A percentile compares a stretch with the other conserved stretches of the same genome.
phyloP scores from a whole-genome alignment of 2,113 vertebrate species.

The Silurus asotus region DNA sequence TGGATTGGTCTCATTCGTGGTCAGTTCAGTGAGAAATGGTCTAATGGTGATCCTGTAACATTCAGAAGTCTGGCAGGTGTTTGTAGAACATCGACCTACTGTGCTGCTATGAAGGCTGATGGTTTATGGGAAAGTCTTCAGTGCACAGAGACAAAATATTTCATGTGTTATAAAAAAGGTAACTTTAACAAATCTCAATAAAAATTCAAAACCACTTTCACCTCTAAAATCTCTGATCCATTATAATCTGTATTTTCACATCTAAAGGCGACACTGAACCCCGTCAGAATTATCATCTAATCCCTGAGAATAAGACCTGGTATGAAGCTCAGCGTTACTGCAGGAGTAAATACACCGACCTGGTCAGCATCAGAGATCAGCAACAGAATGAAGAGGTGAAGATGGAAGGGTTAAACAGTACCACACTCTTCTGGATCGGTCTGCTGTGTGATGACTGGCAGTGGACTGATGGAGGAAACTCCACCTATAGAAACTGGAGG shows the following conservation, averaged over 20 bases:
- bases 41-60: too few species aligned
- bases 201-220: too few species aligned
- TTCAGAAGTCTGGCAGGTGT: too few species aligned
- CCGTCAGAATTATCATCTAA: not conserved
- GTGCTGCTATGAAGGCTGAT: too few species aligned
- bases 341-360: slow-evolving; percentile 25
- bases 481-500: not conserved
- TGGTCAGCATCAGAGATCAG: slow-evolving; percentile 44
- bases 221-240: too few species aligned
- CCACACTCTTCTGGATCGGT: slow-evolving; percentile 59
- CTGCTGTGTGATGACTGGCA: slow-evolving; percentile 51
- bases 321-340: slow-evolving; percentile 58
- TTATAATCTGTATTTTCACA: too few species aligned
- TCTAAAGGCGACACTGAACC: slow-evolving; percentile 18
- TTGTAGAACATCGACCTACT: too few species aligned
- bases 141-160: too few species aligned
- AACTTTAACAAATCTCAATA: too few species aligned
- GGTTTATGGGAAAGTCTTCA: too few species aligned
- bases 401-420: fast-evolving
- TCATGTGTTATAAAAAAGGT: too few species aligned
- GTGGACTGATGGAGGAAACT: slow-evolving; percentile 56
- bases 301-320: slow-evolving; percentile 30
- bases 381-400: not conserved
- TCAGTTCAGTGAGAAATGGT: too few species aligned
- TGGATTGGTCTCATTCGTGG: slow-evolving; percentile 40